These are phyloP conservation scores for Dryas iulia DNA, from an alignment of 1,140 invertebrate genomes.

Conservation along the genomic window DNA sequence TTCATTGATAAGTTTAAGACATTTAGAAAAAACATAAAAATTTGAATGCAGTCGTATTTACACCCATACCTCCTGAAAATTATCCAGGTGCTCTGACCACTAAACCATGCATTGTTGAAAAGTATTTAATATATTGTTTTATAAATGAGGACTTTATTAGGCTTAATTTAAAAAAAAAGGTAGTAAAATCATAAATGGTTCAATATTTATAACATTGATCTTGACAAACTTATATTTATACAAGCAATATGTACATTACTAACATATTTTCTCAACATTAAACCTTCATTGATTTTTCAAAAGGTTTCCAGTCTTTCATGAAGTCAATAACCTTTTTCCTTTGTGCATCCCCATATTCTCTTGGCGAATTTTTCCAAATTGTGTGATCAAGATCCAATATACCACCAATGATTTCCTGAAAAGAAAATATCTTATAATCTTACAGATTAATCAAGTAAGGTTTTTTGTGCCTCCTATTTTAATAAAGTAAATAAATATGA, in stretches of 20 bases:
- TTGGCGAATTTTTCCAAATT: slow-evolving; percentile 90
- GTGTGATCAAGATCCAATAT: slow-evolving; percentile 94
- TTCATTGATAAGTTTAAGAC: neutral
- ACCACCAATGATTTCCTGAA: slow-evolving; percentile 95
- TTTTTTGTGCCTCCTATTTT: no score
- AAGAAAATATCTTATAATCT: no score
- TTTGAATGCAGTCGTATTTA: no score
- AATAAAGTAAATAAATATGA: no score
- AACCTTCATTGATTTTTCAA: slow-evolving; percentile 36
- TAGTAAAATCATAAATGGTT: neutral
- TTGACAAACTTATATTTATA: slow-evolving; percentile 4
- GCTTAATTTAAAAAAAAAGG: neutral
- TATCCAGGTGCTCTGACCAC: no score
- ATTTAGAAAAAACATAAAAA: no score
- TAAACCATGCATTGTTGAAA: no score
- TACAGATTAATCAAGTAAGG: neutral
- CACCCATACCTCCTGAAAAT: no score
- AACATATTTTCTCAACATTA: slow-evolving; percentile 5
- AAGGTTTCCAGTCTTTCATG: slow-evolving; percentile 70
- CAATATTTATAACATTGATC: neutral
- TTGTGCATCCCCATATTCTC: slow-evolving; percentile 80
- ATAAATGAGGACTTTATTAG: no score
- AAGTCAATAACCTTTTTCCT: slow-evolving; percentile 75
- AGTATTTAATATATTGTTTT: no score
- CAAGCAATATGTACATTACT: slow-evolving; percentile 4